Base-by-base conservation (phyloP, 1,140 invertebrate species). In the Pomacea maculata region DNA sequence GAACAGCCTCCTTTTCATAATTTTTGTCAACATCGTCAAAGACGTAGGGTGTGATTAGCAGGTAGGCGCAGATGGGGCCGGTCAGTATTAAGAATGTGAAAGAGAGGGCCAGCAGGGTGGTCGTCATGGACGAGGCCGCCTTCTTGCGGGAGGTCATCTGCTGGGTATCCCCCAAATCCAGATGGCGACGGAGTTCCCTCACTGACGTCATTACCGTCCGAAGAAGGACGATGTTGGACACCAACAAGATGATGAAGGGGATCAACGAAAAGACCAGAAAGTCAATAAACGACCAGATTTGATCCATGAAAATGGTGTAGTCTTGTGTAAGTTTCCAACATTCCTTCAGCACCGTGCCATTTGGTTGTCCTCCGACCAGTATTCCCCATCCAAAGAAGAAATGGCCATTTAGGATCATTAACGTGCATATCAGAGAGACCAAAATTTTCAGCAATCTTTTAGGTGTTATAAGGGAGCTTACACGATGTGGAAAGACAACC, bases 101-200 rank as follows among this genome's bases (percentile, higher is more conserved):
- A n/a, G 75, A 76, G 15, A 76, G 29, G n/a, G 12, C 57, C 34
- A 77, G 61, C 19, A 76, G 9, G 61, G 75, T 76, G 57, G 45
- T 14, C 1, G 75, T 76, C 11, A 45, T 45, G 7, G 75, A 64
- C 5, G 75, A 76, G 7, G 61, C 75, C 10, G 25, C 29, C 55
- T 64, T 76, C 34, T 65, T n/a, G 9, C 67, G 67, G 6, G 67
- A 70, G 0, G 67, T 25, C 12, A 70, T 11, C 67, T n/a, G n/a
- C n/a, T 70, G n/a, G 11, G 12, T n/a, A 21, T 70, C n/a, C 21
- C 67, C 67, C 12, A n/a, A 12, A 34, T 11, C 21, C 1, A 70
- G 21, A 0, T 3, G 12, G 14, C 21, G 11, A 11, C 57, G 25
- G 12, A 57, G 55, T 15, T 25, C n/a, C 12, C 29, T 76, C 61